Percentiles rank a stretch among this genome's conserved stretches.
These are phyloP conservation scores for Phrynocephalus guinanensis DNA, from an alignment of 2,797 vertebrate species.

Conservation along the genomic window DNA sequence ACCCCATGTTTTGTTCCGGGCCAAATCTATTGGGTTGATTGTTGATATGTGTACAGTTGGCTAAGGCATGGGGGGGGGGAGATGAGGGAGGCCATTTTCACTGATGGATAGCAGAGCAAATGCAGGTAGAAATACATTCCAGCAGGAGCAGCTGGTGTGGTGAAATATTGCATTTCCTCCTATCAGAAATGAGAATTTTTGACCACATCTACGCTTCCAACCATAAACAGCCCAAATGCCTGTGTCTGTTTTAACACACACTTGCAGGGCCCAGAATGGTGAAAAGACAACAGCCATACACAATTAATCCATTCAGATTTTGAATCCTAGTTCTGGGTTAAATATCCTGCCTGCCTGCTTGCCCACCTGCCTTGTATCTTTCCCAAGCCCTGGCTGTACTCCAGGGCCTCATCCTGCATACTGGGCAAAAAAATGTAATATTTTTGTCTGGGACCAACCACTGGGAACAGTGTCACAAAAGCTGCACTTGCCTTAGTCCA, in stretches of 20 bases:
- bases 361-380: not conserved
- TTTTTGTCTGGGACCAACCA: too few relatives aligned
- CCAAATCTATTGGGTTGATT: conserved; percentile 25
- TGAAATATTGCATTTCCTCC: conserved; percentile 50
- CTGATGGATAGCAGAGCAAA: conserved; percentile 69
- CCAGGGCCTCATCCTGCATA: not conserved
- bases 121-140: conserved; percentile 70
- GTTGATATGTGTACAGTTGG: conserved; percentile 14
- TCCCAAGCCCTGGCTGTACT: not conserved
- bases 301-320: conserved; percentile 40
- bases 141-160: conserved; percentile 67
- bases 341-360: not conserved
- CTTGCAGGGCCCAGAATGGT: conserved; percentile 38
- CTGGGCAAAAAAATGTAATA: not conserved
- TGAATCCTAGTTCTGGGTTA: not conserved
- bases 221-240: conserved; percentile 60
- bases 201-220: conserved; percentile 50
- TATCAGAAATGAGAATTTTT: conserved; percentile 64
- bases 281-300: conserved; percentile 28
- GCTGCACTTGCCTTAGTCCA: not conserved
- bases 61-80: conserved; percentile 49
- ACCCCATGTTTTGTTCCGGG: not conserved
- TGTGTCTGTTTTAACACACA: conserved; percentile 56
- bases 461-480: not conserved
- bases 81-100: conserved; percentile 49